Evolutionary conservation across 2,888 invertebrate species (phyloP).

Genomic region (Helleia helle): DNA sequence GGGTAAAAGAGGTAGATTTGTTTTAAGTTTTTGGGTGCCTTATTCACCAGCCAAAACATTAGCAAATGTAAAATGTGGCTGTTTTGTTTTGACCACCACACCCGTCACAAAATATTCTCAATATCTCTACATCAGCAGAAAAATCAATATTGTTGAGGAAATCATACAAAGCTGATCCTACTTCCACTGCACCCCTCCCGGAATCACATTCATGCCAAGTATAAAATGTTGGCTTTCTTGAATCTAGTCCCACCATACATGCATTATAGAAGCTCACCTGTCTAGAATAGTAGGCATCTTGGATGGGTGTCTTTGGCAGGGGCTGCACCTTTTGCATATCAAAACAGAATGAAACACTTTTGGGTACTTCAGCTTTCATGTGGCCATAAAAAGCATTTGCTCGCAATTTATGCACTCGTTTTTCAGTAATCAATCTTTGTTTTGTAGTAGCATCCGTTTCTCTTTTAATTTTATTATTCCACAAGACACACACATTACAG

Average conservation of each 20-base stretch:
- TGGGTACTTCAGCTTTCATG: conserved; percentile 16
- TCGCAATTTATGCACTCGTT: conserved; percentile 22
- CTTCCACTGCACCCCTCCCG: conserved; percentile 23
- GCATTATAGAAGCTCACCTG: conserved; percentile 24
- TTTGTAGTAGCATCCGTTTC: conserved; percentile 19
- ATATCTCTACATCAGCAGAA: conserved; percentile 13
- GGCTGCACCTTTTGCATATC: conserved; percentile 26
- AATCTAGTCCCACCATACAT: conserved; percentile 20
- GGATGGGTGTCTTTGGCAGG: conserved; percentile 25
- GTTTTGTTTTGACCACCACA: conserved; percentile 31
- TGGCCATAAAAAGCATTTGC: conserved; percentile 22
- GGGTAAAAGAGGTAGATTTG: conserved; percentile 10
- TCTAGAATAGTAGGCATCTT: conserved; percentile 24
- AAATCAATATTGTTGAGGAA: conserved; percentile 17
- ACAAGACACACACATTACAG: conserved; percentile 22
- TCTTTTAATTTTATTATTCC: conserved; percentile 21
- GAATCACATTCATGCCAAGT: conserved; percentile 27
- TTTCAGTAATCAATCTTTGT: conserved; percentile 17
- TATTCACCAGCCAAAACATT: conserved; percentile 22
- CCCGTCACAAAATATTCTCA: conserved; percentile 27
- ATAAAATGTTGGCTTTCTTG: conserved; percentile 22
- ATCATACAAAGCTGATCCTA: conserved; percentile 19
- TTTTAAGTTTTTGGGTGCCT: conserved; percentile 7
- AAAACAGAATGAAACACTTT: conserved; percentile 22
- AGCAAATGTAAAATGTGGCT: conserved; percentile 25